phyloP scores from a whole-genome alignment of 2,113 vertebrate genomes.

The Sturnira hondurensis region DNA sequence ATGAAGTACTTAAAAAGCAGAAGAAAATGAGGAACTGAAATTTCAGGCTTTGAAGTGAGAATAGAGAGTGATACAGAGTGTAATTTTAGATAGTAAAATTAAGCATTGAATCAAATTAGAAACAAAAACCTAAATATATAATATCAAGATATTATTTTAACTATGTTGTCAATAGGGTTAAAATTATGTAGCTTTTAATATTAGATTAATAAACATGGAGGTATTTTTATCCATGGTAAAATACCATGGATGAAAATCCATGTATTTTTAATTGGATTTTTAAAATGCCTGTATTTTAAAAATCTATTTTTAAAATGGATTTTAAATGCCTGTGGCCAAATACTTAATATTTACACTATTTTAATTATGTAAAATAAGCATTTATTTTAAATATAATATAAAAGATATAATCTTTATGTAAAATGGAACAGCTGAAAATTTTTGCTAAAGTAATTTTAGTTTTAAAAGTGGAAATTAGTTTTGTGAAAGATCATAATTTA shows the following conservation, averaged over 20 bases:
- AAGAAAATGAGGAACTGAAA: neutral
- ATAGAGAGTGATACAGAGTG: neutral
- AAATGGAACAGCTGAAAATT: neutral
- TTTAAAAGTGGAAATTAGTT: neutral
- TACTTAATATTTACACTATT: neutral
- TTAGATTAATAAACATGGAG: neutral
- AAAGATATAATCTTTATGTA: neutral
- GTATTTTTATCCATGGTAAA: too few species aligned
- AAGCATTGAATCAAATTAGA: neutral
- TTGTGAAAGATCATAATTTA: neutral
- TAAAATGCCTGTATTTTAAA: too few species aligned
- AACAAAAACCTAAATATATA: neutral
- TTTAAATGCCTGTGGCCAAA: neutral
- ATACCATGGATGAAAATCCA: too few species aligned
- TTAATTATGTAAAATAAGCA: neutral
- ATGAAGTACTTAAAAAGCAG: neutral
- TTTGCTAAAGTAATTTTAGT: neutral
- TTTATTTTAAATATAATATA: neutral
- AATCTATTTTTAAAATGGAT: too few species aligned
- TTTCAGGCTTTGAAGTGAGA: neutral
- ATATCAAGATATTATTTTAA: neutral
- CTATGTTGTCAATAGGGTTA: neutral
- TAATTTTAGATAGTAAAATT: neutral
- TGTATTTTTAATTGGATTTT: too few species aligned
- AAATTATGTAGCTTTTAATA: neutral